Conservation (phyloP, 2,113 vertebrate species). For the Sceloporus tristichus region DNA sequence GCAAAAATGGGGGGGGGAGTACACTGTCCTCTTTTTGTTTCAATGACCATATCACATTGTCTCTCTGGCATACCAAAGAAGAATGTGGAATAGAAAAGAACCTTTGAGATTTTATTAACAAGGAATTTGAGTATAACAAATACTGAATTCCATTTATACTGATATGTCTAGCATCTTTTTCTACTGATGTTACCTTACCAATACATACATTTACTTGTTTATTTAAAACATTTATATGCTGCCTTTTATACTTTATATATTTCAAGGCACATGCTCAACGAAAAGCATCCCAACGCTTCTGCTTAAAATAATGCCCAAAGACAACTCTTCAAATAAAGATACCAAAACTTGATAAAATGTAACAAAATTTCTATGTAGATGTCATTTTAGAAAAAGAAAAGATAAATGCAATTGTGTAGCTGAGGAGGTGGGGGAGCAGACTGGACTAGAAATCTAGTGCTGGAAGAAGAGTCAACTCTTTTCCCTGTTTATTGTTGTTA, state of each 20-base stretch:
- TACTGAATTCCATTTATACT: background rate
- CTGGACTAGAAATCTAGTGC: background rate
- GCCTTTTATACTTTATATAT: background rate
- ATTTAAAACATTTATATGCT: background rate
- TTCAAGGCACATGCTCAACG: background rate
- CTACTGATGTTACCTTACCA: background rate
- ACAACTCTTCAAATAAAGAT: background rate
- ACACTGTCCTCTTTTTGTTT: background rate
- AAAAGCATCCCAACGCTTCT: background rate
- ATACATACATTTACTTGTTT: background rate
- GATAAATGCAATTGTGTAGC: background rate
- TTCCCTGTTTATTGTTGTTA: no score
- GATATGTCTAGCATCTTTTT: background rate
- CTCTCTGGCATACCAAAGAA: background rate
- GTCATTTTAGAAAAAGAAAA: no score
- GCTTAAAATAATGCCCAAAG: background rate
- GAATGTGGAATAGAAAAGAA: slow-evolving; percentile 24
- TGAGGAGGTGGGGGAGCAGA: background rate
- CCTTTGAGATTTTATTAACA: background rate
- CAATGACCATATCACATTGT: background rate
- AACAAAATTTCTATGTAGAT: background rate
- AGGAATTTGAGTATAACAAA: background rate
- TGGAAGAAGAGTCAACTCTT: background rate
- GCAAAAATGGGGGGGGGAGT: no score
- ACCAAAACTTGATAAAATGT: background rate